Evolutionary conservation across 1,140 invertebrate species (phyloP).

Genomic region (Drosophila lacertosa): DNA sequence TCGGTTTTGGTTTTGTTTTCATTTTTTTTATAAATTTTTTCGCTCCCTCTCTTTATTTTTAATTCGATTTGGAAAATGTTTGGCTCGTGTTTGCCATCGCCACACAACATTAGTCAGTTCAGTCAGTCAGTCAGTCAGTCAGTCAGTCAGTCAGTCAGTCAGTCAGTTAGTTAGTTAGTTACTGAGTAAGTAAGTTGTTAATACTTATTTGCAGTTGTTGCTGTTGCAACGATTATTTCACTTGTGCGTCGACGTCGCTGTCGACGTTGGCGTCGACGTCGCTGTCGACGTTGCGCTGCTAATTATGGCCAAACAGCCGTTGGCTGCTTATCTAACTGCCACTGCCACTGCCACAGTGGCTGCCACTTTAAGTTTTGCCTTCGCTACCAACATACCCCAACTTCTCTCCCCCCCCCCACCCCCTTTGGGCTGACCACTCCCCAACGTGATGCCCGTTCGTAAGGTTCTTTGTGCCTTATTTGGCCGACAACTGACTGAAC

Average conservation of each 20-base stretch:
- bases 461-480: slow-evolving; percentile 80
- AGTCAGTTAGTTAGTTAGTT: neutral
- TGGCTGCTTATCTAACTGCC: slow-evolving; percentile 64
- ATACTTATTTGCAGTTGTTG: slow-evolving; percentile 37
- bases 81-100: slow-evolving; percentile 40
- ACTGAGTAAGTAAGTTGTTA: slow-evolving; percentile 23
- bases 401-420: neutral
- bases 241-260: slow-evolving; percentile 31
- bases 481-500: slow-evolving; percentile 51
- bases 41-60: neutral
- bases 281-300: slow-evolving; percentile 67
- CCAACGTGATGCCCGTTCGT: slow-evolving; percentile 45
- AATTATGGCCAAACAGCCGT: slow-evolving; percentile 52
- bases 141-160: slow-evolving; percentile 31
- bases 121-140: slow-evolving; percentile 26
- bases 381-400: slow-evolving; percentile 4
- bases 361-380: slow-evolving; percentile 21
- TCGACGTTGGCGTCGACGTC: slow-evolving; percentile 19
- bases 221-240: slow-evolving; percentile 44
- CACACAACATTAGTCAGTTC: slow-evolving; percentile 72
- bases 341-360: slow-evolving; percentile 37
- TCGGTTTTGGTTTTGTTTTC: neutral
- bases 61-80: slow-evolving; percentile 16
- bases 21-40: no score
- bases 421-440: neutral